Percentiles rank a stretch among this genome's conserved stretches.
phyloP scores from a whole-genome alignment of 2,888 invertebrate genomes.

The Drosophila crucigera region DNA sequence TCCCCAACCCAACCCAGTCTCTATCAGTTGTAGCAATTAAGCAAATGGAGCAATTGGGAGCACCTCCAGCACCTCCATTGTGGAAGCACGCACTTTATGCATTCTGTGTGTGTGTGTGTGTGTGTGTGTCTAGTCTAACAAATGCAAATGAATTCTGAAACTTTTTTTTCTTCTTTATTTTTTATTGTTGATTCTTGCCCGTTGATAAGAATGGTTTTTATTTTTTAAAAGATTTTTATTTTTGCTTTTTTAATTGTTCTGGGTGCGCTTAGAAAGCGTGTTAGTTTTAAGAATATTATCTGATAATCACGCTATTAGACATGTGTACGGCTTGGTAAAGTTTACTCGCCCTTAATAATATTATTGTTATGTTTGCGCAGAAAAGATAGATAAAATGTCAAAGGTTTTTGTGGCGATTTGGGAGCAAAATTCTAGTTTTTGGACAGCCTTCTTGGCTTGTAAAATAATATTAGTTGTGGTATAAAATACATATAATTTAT shows the following conservation, averaged over 20 bases:
- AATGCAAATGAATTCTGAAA: conserved; percentile 28
- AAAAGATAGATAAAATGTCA: neutral
- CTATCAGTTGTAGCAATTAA: conserved; percentile 29
- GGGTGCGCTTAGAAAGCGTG: conserved; percentile 36
- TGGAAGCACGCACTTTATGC: conserved; percentile 16
- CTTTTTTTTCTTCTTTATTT: neutral
- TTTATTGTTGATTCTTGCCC: conserved; percentile 17
- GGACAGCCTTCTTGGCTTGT: neutral
- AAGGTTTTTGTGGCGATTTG: neutral
- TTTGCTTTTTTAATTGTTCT: conserved; percentile 12
- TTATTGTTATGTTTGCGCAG: neutral
- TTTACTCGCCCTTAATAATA: neutral
- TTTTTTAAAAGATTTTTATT: neutral
- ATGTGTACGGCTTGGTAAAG: neutral
- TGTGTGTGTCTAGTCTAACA: neutral
- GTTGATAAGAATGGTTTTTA: conserved; percentile 11
- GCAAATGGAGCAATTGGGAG: conserved; percentile 40
- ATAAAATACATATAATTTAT: neutral
- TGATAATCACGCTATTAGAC: neutral
- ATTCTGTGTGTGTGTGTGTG: conserved; percentile 6
- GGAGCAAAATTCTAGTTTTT: too few relatives aligned
- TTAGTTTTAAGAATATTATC: conserved; percentile 21
- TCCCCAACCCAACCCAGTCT: too few relatives aligned
- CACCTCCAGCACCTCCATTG: neutral
- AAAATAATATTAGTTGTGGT: neutral